Conservation (phyloP, 1,140 invertebrate species). For the Proctacanthus coquilletti region DNA sequence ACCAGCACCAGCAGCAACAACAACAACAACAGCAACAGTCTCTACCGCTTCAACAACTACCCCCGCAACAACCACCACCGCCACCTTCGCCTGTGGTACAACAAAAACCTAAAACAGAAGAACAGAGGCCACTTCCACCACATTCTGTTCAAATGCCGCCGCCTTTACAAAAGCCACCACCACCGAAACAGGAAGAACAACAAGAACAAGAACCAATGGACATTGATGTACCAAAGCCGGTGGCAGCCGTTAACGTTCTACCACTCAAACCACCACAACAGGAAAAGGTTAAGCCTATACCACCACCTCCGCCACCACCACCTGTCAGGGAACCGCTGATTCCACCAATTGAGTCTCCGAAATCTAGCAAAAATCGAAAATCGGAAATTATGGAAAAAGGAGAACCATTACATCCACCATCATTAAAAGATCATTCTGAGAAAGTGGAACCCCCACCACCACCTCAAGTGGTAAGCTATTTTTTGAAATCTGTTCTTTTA, state of each 20-base stretch:
- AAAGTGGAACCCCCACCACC: neutral
- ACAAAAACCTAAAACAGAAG: conserved; percentile 7
- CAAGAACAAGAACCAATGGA: conserved; percentile 7
- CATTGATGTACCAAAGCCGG: conserved; percentile 1
- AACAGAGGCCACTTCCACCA: too few relatives aligned
- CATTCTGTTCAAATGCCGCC: too few relatives aligned
- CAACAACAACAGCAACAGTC: conserved; percentile 10
- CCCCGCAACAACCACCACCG: conserved; percentile 9
- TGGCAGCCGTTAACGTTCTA: conserved; percentile 8
- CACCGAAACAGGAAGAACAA: conserved; percentile 6
- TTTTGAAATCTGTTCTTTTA: too few relatives aligned
- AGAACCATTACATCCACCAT: neutral
- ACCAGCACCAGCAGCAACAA: conserved; percentile 12
- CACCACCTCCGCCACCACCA: conserved; percentile 12
- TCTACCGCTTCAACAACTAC: conserved; percentile 12
- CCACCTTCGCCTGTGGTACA: conserved; percentile 8
- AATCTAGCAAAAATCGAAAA: neutral
- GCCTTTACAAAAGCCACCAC: conserved; percentile 2
- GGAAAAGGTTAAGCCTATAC: conserved; percentile 9
- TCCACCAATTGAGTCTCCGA: neutral
- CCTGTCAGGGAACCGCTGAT: conserved; percentile 5
- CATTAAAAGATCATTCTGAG: neutral
- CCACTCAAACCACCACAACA: conserved; percentile 10
- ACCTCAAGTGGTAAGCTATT: neutral
- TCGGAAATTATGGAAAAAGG: neutral